A percentile compares a stretch with the other conserved stretches of the same genome.
Evolutionary conservation across 1,140 invertebrate species (phyloP).

Genomic region (Zaprionus ghesquierei): DNA sequence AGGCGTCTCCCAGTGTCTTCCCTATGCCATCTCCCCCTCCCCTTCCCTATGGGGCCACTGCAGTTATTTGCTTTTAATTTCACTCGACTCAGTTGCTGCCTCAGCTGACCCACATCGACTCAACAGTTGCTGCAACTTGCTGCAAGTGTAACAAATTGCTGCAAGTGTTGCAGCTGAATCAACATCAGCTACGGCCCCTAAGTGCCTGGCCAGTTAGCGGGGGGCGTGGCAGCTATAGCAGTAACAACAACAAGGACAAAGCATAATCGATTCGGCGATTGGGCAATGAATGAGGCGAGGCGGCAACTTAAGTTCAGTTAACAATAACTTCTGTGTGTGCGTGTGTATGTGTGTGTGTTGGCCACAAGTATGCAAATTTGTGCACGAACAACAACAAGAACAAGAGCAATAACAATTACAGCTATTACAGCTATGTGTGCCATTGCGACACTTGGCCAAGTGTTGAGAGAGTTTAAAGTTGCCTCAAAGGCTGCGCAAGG

Average conservation of each 20-base stretch:
- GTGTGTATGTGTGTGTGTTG: conserved; percentile 2
- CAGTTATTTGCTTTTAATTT: conserved; percentile 79
- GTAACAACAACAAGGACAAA: background rate
- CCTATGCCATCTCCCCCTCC: too few species aligned
- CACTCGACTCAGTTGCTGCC: conserved; percentile 51
- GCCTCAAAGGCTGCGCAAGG: background rate
- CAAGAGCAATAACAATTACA: conserved; percentile 35
- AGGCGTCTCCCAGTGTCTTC: background rate
- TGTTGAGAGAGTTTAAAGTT: conserved; percentile 33
- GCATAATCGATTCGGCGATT: conserved; percentile 66
- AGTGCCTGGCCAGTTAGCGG: conserved; percentile 64
- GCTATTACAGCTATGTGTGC: conserved; percentile 28
- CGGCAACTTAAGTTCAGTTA: conserved; percentile 44
- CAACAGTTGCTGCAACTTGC: conserved; percentile 67
- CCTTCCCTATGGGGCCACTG: conserved; percentile 21
- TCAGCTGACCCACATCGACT: conserved; percentile 65
- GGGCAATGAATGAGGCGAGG: conserved; percentile 12
- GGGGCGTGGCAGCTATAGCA: conserved; percentile 37
- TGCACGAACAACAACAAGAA: conserved; percentile 18
- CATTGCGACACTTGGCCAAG: conserved; percentile 61
- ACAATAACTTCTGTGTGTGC: conserved; percentile 64
- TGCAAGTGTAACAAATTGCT: conserved; percentile 66
- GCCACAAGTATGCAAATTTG: conserved; percentile 42
- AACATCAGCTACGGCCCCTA: conserved; percentile 53
- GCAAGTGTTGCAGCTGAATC: conserved; percentile 71